Conservation (phyloP, 2,113 vertebrate genomes). For the Agapornis roseicollis region DNA sequence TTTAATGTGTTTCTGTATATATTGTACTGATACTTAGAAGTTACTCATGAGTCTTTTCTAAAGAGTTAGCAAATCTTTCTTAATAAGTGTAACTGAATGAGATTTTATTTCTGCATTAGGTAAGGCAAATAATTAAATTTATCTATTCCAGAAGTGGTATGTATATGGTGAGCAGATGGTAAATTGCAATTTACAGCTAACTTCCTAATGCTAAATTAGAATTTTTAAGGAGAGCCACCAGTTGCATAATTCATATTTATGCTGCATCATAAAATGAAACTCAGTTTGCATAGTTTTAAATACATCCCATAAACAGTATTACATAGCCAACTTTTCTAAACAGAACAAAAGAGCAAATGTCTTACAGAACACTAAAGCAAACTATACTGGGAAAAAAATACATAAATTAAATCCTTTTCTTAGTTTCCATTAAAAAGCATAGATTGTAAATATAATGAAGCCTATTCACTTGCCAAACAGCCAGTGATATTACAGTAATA, state of each 20-base stretch:
- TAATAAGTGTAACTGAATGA: slow-evolving; percentile 13
- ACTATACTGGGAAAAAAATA: background rate
- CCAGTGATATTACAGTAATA: background rate
- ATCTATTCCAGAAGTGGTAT: slow-evolving; percentile 19
- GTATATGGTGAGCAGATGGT: slow-evolving; percentile 37
- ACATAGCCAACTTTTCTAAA: background rate
- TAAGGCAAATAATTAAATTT: slow-evolving; percentile 46
- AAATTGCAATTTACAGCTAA: slow-evolving; percentile 46
- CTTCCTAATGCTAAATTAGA: slow-evolving; percentile 45
- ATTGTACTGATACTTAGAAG: background rate
- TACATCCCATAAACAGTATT: background rate
- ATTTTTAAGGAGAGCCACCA: slow-evolving; percentile 26
- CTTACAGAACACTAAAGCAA: background rate
- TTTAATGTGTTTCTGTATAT: background rate
- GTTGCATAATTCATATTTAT: slow-evolving; percentile 49
- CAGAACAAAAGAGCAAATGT: background rate
- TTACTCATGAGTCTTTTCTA: background rate
- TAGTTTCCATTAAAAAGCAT: background rate
- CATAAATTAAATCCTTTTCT: background rate
- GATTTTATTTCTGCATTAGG: slow-evolving; percentile 44
- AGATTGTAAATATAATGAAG: background rate
- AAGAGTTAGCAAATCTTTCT: slow-evolving; percentile 24
- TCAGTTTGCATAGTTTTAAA: slow-evolving; percentile 17
- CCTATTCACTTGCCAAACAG: background rate
- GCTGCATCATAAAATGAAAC: slow-evolving; percentile 20